Evolutionary conservation across 2,888 invertebrate genomes (phyloP), one percentile per base, ranked within the genome.

Genomic region (Thereva nobilitata): DNA sequence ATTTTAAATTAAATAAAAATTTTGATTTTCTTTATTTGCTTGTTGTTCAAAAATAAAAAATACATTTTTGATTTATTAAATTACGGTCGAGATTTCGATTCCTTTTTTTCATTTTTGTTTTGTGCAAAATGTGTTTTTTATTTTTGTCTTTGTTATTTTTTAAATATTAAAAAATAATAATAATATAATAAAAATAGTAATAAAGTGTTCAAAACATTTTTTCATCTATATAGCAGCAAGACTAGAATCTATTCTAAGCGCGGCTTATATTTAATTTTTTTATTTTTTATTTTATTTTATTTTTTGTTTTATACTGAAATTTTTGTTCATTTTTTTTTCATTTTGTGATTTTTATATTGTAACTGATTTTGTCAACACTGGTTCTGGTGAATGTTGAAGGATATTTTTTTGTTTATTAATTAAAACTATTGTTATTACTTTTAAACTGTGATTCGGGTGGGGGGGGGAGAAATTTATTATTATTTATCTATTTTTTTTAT

Each of bases 191-290:
- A 50, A 61, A 61, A 50, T 49, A 50, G 35, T 61, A 23, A 23
- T 23, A 23, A 23, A 23, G 23, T 61, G 50, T 61, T 61, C 61
- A 61, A 61, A 61, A 61, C 61, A 56, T 57, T 50, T 54, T 64
- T 55, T 54, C 23, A 23, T 23, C 23, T 23, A 23, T 65, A 61
- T 70, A 71, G 71, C 70, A 65, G 71, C 68, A 71, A 68, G 73
- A 73, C 73, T 73, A 73, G 73, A 73, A 71, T 72, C 72, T 73
- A 73, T 72, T 71, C 71, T 72, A 72, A 72, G 71, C 71, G 70
- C 69, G 71, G 71, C 71, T 72, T 71, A 70, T 42, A 59, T 3
- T 9, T 37, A 56, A 52, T 52, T 64, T 65, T 40, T 67, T 10
- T 45, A 59, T 34, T 61, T 56, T 67, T 45, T 37, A 52, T 44